phyloP scores from a whole-genome alignment of 2,888 invertebrate genomes.

The Lasioglossum calceatum region DNA sequence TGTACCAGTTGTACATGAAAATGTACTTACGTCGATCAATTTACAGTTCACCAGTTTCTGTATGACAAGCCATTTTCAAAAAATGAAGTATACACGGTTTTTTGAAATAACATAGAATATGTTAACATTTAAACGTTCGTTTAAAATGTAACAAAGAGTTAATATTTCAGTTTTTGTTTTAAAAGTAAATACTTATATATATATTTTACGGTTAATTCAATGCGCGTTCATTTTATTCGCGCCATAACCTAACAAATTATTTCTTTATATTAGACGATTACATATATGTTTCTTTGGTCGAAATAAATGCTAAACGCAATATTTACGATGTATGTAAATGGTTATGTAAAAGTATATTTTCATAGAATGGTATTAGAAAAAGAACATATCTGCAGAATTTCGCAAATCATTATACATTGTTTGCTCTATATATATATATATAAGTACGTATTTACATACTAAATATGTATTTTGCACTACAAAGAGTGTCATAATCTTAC shows the following conservation, averaged over 20 bases:
- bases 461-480: not conserved
- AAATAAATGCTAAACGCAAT: not conserved
- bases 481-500: not conserved
- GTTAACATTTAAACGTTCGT: not conserved
- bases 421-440: not conserved
- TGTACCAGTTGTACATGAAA: not conserved
- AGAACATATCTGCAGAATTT: not conserved
- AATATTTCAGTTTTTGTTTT: not conserved
- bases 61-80: conserved; percentile 4
- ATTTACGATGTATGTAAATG: not conserved
- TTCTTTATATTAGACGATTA: not conserved
- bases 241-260: conserved; percentile 18
- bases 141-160: not conserved
- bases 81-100: not conserved
- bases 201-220: not conserved
- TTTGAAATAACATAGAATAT: not conserved
- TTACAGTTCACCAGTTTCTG: not conserved
- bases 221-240: conserved; percentile 12
- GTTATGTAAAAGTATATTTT: not conserved
- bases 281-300: not conserved
- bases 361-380: not conserved
- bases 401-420: not conserved
- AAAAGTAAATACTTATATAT: not conserved
- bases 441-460: not conserved
- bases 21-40: not conserved